Evolutionary conservation across 2,797 vertebrate genomes (phyloP).

Genomic region (Phoeniculus purpureus): DNA sequence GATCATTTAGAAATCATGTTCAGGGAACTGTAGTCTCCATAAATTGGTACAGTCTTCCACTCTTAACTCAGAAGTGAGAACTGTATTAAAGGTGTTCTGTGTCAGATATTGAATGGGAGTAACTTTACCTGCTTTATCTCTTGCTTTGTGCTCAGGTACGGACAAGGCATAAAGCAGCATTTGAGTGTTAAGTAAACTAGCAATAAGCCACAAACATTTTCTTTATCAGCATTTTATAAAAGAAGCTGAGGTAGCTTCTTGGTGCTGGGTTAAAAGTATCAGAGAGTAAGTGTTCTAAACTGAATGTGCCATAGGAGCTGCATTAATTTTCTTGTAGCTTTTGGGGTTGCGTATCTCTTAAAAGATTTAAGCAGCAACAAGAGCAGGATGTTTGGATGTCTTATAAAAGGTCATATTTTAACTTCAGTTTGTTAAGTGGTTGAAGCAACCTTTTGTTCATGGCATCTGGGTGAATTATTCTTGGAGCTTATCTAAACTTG

Average conservation of each 20-base stretch:
- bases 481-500: constrained; percentile 4
- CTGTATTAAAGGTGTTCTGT: not conserved
- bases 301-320: not conserved
- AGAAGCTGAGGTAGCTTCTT: not conserved
- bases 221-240: not conserved
- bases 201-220: not conserved
- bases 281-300: not conserved
- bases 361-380: not conserved
- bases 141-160: not conserved
- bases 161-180: not conserved
- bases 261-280: not conserved
- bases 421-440: not conserved
- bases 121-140: not conserved
- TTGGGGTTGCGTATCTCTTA: not conserved
- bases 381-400: not conserved
- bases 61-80: not conserved
- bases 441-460: not conserved
- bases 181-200: not conserved
- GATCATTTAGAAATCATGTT: not conserved
- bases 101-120: not conserved
- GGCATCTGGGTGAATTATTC: not conserved
- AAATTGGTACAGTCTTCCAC: not conserved
- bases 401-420: not conserved
- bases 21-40: not conserved
- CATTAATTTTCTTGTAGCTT: not conserved